These are phyloP conservation scores for Hermaeophaga mercurialis DNA, from an alignment of 2,888 invertebrate genomes.

Conservation along the genomic window DNA sequence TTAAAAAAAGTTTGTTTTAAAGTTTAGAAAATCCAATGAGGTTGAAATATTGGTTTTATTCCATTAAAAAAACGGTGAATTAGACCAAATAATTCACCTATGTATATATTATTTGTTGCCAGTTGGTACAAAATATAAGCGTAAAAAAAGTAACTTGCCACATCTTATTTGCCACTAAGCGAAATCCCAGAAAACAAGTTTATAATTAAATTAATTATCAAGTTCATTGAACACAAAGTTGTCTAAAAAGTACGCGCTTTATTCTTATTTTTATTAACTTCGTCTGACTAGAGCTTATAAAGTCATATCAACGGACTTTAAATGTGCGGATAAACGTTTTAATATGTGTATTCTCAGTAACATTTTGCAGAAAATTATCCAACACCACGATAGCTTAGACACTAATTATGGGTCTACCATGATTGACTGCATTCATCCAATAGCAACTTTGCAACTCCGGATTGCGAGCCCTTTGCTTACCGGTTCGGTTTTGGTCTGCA, in stretches of 20 bases:
- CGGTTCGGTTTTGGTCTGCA: constrained; percentile 39
- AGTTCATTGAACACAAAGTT: constrained; percentile 19
- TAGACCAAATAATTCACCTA: no score
- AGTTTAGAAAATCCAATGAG: no score
- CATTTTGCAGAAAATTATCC: constrained; percentile 35
- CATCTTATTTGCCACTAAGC: no score
- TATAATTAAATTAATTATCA: constrained; percentile 20
- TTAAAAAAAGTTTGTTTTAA: no score
- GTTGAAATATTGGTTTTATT: no score
- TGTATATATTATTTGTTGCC: no score
- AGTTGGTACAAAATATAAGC: no score
- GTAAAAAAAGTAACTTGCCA: no score
- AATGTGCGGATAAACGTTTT: constrained; percentile 28
- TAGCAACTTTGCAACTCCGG: constrained; percentile 36
- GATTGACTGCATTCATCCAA: constrained; percentile 50
- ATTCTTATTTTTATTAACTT: constrained; percentile 7
- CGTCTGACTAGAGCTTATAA: constrained; percentile 25
- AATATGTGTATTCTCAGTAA: constrained; percentile 31
- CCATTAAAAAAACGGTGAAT: no score
- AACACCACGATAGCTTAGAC: constrained; percentile 38
- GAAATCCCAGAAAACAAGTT: constrained; percentile 8
- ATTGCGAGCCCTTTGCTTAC: constrained; percentile 37
- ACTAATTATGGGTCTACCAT: constrained; percentile 47
- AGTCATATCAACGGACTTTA: constrained; percentile 29
- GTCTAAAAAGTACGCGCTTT: constrained; percentile 14